Base-by-base conservation (phyloP, 2,888 invertebrate species). In the Microctonus aethiopoides region DNA sequence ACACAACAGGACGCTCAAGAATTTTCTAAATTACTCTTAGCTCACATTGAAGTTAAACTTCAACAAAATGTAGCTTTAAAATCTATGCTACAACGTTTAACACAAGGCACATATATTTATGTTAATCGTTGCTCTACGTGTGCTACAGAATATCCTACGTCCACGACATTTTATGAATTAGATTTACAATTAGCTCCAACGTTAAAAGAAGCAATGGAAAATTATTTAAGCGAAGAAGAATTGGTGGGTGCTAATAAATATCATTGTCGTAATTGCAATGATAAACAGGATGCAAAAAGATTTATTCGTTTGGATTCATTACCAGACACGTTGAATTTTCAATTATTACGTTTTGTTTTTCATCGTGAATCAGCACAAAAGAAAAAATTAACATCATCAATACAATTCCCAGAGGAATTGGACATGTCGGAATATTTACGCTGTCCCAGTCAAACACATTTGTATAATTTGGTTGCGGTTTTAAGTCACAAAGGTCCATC, bases 1-100 rank as follows among this genome's bases (percentile, higher is more conserved):
- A 88, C 88, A 39, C 91, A 91, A 75, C 91, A 91, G 86, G 91
- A 91, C 86, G 91, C 91, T 36, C 91, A 91, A 83, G 91, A 91
- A 82, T 91, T 91, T 84, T 89, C 90, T 11, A 91, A 91, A 80
- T 85, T 91, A 29, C 89, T 91, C 75, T 87, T 91, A 65, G 88
- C 89, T 57, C 86, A 90, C 62, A 85, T 91, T 22, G 91, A 91
- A 82, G 88, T 88, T 61, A 87, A 88, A 69, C 78, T 90, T 29
- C 84, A 85, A 79, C 76, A 84, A 81, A 81, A 80, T 70, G 66
- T 77, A 59, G 79, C 78, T 26, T 75, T 86, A 63, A 83, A 83
- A 74, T 74, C 75, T 67, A 81, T 79, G 72, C 75, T 86, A 65
- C 84, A 84, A 74, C 80, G 78, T 71, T 77, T 86, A 71, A 84